phyloP scores from a whole-genome alignment of 2,797 vertebrate species.

The Sitta carolinensis region DNA sequence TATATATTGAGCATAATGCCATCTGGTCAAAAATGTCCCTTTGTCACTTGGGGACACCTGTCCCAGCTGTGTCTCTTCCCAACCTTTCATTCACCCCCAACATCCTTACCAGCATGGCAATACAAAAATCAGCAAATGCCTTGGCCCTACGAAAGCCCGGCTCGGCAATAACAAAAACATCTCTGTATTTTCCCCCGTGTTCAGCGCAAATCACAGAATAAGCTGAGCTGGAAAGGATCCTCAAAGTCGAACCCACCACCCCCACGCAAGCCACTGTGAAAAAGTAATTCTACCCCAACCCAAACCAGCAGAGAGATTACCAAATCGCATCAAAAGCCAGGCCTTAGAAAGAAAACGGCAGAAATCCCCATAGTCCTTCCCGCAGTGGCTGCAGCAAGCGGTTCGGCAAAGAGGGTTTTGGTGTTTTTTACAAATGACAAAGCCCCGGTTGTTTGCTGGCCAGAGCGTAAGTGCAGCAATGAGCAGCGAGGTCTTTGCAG shows the following conservation, averaged over 20 bases:
- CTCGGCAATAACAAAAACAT: background rate
- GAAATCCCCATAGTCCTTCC: fast-evolving
- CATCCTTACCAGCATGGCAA: no score
- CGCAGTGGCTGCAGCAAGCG: no score
- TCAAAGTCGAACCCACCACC: background rate
- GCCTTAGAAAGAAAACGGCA: background rate
- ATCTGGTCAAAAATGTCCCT: background rate
- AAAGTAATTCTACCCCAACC: background rate
- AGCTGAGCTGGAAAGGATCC: background rate
- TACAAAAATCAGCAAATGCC: background rate
- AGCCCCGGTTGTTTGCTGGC: background rate
- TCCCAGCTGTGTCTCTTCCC: background rate
- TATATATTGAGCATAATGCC: background rate
- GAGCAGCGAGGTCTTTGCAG: fast-evolving
- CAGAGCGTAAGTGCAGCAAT: fast-evolving
- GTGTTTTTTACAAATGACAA: no score
- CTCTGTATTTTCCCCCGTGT: no score
- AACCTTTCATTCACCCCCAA: background rate
- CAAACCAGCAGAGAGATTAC: background rate
- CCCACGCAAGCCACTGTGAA: background rate
- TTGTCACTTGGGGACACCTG: background rate
- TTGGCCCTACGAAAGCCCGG: background rate
- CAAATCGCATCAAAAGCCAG: background rate
- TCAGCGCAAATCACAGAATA: background rate
- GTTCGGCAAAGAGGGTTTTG: fast-evolving